Evolutionary conservation across 2,113 vertebrate species (phyloP).

Genomic region (Vimba vimba): DNA sequence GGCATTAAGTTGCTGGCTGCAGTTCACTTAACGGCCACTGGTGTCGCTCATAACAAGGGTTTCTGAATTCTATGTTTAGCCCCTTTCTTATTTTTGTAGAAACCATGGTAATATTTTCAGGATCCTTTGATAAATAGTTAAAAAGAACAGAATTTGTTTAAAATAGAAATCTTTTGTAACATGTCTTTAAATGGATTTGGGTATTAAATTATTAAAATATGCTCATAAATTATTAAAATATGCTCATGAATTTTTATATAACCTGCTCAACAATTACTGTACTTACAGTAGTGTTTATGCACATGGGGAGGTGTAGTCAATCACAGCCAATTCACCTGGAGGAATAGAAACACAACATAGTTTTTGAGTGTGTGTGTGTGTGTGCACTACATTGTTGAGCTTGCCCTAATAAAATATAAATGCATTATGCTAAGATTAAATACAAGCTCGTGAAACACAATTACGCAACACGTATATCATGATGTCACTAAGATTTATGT

Average conservation of each 20-base stretch:
- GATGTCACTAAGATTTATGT: neutral
- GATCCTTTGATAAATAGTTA: neutral
- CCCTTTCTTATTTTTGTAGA: no score
- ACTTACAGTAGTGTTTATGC: constrained; percentile 7
- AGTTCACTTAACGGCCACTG: no score
- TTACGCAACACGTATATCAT: neutral
- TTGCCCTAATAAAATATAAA: neutral
- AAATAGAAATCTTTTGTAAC: neutral
- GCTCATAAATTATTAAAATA: neutral
- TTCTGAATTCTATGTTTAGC: no score
- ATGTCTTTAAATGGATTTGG: neutral
- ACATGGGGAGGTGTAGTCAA: constrained; percentile 72
- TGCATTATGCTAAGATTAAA: neutral
- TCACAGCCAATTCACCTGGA: constrained; percentile 68
- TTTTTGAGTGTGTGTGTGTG: neutral
- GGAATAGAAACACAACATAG: neutral
- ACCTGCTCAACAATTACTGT: neutral
- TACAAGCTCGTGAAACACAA: neutral
- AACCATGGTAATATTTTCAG: neutral
- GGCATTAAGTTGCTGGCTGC: no score
- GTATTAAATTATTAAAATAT: neutral
- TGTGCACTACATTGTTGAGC: neutral
- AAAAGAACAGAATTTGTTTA: neutral
- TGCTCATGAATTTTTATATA: neutral
- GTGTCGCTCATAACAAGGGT: no score